Base-by-base conservation (phyloP, 2,888 invertebrate species). In the Leucania comma region DNA sequence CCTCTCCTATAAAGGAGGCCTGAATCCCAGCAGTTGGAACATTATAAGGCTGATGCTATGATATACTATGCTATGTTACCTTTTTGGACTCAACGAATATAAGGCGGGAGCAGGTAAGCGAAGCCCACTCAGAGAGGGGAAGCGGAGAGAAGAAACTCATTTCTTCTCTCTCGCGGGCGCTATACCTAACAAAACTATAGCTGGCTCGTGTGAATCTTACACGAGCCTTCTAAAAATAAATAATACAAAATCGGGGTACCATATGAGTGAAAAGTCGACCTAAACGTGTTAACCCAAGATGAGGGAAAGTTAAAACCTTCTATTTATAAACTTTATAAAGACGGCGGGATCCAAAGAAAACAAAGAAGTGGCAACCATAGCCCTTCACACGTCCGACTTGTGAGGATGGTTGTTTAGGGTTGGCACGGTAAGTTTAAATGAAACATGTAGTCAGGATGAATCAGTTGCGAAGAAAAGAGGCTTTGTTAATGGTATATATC, bases 331-430 rank as follows among this genome's bases (percentile, higher is more conserved):
- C 76, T 84, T 82, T 83, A 81, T 81, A 80, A 84, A 86, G 84
- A 78, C 76, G 73, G 50, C 57, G 67, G 71, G 71, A 75, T 74
- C 84, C 73, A 87, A 86, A 90, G 86, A 86, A 84, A 88, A 88
- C 86, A 88, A 88, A 88, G 89, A 84, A 85, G 85, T 78, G 85
- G 84, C 85, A 87, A 83, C 88, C 85, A 75, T 84, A 76, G 82
- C 89, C 72, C 89, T 90, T 80, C 85, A 86, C 86, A 87, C 84
- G 87, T 86, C 86, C 83, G 83, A 84, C 81, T 83, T 76, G 72
- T 73, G 80, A 72, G 63, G 74, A 73, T 68, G 24, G 20, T 29
- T 20, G 24, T 17, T 5, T 72, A 87, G 89, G 89, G 89, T 53
- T 89, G 86, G 0, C 79, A 29, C 4, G 9, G 3, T 3, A 20